phyloP scores from a whole-genome alignment of 2,797 vertebrate species.

The Trachops cirrhosus region DNA sequence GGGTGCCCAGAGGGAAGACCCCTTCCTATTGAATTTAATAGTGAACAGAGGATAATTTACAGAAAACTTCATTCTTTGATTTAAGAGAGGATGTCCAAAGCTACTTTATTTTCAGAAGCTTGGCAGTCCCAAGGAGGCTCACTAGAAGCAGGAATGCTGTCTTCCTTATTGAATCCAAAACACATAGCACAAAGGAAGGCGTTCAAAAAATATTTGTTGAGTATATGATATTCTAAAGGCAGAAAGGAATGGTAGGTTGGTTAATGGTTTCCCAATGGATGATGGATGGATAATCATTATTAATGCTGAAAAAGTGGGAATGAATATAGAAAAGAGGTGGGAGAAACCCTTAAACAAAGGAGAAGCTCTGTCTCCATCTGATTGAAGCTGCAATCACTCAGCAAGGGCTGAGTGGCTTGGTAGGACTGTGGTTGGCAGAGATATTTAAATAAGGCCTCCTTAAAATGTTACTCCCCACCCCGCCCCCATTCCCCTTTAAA shows the following conservation, averaged over 20 bases:
- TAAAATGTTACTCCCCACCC: slow-evolving; percentile 59
- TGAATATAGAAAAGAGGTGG: slow-evolving; percentile 32
- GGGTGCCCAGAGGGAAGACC: slow-evolving; percentile 44
- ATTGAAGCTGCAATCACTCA: slow-evolving; percentile 46
- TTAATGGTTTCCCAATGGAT: slow-evolving; percentile 41
- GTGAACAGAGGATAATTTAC: slow-evolving; percentile 31
- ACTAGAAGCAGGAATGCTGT: slow-evolving; percentile 33
- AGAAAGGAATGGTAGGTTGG: slow-evolving; percentile 38
- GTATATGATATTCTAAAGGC: slow-evolving; percentile 30
- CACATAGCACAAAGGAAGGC: slow-evolving; percentile 45
- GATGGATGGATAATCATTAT: slow-evolving; percentile 56
- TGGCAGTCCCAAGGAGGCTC: slow-evolving; percentile 23
- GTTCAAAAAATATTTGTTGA: slow-evolving; percentile 53
- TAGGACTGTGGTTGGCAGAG: slow-evolving; percentile 47
- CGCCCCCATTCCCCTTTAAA: slow-evolving; percentile 65
- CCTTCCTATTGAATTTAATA: slow-evolving; percentile 35
- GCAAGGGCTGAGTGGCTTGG: neutral
- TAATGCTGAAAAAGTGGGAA: slow-evolving; percentile 34
- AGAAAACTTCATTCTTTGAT: slow-evolving; percentile 44
- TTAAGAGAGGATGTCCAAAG: slow-evolving; percentile 49
- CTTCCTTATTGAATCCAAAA: neutral
- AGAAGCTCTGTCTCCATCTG: slow-evolving; percentile 36
- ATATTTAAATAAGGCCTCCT: slow-evolving; percentile 69
- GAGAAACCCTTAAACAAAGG: slow-evolving; percentile 59
- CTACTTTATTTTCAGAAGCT: slow-evolving; percentile 56